Percentiles rank a stretch among this genome's conserved stretches.
Conservation (phyloP, 2,888 invertebrate genomes). For the Luffia ferchaultella region DNA sequence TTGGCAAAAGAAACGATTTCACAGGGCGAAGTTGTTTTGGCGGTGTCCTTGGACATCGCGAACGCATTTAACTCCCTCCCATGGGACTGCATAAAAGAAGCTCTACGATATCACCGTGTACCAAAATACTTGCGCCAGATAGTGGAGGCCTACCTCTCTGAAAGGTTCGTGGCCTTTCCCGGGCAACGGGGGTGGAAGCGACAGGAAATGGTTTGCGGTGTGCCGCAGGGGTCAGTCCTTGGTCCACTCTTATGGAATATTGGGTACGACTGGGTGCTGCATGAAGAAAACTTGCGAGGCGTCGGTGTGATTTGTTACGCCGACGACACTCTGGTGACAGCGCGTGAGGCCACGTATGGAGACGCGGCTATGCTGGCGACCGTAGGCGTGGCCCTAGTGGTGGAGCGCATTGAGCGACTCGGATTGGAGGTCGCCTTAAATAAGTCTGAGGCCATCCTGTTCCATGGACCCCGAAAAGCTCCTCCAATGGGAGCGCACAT, state of each 20-base stretch:
- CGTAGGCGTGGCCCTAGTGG: neutral
- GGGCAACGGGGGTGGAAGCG: neutral
- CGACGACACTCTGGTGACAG: neutral
- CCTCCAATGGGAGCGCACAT: neutral
- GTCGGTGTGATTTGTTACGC: too few relatives aligned
- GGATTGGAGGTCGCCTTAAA: too few relatives aligned
- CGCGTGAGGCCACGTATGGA: neutral
- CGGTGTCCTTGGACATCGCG: too few relatives aligned
- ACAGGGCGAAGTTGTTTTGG: too few relatives aligned
- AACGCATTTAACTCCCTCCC: too few relatives aligned
- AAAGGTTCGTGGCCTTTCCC: neutral
- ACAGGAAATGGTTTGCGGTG: too few relatives aligned
- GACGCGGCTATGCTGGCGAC: neutral
- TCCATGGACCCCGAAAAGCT: neutral
- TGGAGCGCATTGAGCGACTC: neutral
- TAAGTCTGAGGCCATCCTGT: neutral
- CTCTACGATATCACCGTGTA: neutral
- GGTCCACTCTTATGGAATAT: too few relatives aligned
- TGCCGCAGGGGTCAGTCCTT: too few relatives aligned
- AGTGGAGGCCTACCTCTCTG: neutral
- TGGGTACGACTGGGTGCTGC: too few relatives aligned
- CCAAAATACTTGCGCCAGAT: neutral
- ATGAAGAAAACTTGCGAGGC: too few relatives aligned
- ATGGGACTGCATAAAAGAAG: neutral
- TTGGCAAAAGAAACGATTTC: too few relatives aligned